Conservation (phyloP, 2,888 invertebrate species). For the Idaea dimidiata region DNA sequence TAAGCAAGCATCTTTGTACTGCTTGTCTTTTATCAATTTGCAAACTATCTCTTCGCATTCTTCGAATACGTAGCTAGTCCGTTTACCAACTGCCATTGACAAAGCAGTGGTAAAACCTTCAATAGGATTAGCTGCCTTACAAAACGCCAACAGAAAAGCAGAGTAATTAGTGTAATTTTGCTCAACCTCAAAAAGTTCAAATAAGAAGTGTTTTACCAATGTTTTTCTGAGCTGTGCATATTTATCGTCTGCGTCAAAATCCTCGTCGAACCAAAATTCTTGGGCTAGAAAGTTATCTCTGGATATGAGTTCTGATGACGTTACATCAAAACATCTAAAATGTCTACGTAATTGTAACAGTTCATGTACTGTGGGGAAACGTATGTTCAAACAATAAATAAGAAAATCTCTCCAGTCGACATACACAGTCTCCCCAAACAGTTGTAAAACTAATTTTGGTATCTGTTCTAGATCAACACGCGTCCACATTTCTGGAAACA, state of each 20-base stretch:
- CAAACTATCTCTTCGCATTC: slow-evolving; percentile 74
- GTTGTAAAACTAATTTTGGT: slow-evolving; percentile 56
- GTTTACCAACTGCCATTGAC: slow-evolving; percentile 77
- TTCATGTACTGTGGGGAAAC: slow-evolving; percentile 77
- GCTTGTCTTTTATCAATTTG: slow-evolving; percentile 58
- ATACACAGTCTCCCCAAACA: slow-evolving; percentile 80
- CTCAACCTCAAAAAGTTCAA: slow-evolving; percentile 75
- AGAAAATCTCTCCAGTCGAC: slow-evolving; percentile 86
- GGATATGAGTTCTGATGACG: slow-evolving; percentile 55
- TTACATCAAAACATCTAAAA: slow-evolving; percentile 71
- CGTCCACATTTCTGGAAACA: slow-evolving; percentile 66
- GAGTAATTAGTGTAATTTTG: slow-evolving; percentile 81
- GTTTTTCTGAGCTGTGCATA: slow-evolving; percentile 47
- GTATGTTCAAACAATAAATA: slow-evolving; percentile 79
- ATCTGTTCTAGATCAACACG: slow-evolving; percentile 64
- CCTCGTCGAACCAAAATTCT: slow-evolving; percentile 65
- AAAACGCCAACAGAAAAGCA: slow-evolving; percentile 82
- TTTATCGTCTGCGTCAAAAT: slow-evolving; percentile 48
- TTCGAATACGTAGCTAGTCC: slow-evolving; percentile 66
- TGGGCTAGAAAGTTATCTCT: slow-evolving; percentile 53
- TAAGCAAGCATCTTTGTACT: slow-evolving; percentile 58
- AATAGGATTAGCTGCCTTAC: slow-evolving; percentile 78
- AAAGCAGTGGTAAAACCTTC: slow-evolving; percentile 81
- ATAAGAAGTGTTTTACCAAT: slow-evolving; percentile 79
- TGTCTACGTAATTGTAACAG: slow-evolving; percentile 70